Evolutionary conservation across 2,888 invertebrate species (phyloP), one percentile per base, ranked within the genome.

Genomic region (Tuta absoluta): DNA sequence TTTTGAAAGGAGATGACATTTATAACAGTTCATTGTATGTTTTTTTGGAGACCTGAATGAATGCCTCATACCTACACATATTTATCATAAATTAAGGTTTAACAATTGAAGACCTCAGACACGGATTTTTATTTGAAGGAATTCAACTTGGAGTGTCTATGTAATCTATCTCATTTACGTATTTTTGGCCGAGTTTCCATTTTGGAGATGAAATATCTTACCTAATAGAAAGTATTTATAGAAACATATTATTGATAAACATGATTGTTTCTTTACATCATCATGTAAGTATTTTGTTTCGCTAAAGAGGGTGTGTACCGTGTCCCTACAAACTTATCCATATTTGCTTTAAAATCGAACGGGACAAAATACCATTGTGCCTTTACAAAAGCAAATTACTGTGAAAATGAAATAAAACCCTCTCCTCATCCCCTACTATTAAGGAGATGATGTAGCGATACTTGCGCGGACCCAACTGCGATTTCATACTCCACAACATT

Each of bases 401-500:
- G 88, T 91, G 90, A 90, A 91, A 91, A 89, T 86, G 78, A 79
- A 88, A 91, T 87, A 87, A 89, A 89, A 86, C 85, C 82, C 81
- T 80, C 84, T 76, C 81, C 71, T 82, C 91, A 85, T 87, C 91
- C 91, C 91, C 91, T 85, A 85, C 89, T 87, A 91, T 91, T 91
- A 91, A 49, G 80, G 81, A 79, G 84, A 89, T 91, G 91, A 91
- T 88, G 89, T 86, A 89, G 90, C 90, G 88, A 90, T 88, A 86
- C 87, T 80, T 85, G 87, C 87, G 85, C 82, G 71, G 77, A 78
- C 85, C 87, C 89, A 86, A 84, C 83, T 79, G 80, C 75, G 79
- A 80, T 80, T 87, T 80, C 74, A 75, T 75, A 77, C 77, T 70
- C 69, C 71, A 75, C 68, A 71, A 76, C 75, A 77, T 80, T 83